Conservation (phyloP, 1,140 invertebrate genomes). For the Lepidostoma basale region DNA sequence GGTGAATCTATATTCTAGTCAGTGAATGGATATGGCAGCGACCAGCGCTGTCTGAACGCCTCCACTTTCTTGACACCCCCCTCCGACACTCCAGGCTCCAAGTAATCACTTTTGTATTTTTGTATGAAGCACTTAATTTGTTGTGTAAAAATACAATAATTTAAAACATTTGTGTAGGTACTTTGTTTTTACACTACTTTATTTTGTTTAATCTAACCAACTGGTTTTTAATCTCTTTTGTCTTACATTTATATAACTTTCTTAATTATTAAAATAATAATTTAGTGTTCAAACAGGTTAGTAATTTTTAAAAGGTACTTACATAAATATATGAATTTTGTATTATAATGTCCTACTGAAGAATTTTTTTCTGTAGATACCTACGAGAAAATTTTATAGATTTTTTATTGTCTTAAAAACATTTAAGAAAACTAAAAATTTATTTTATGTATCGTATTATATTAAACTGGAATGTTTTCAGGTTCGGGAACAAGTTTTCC, state of each 20-base stretch:
- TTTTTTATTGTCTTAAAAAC: too few relatives aligned
- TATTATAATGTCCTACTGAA: not conserved
- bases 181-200: not conserved
- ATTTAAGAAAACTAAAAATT: too few relatives aligned
- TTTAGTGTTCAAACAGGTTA: not conserved
- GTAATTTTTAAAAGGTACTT: not conserved
- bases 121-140: not conserved
- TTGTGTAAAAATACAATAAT: not conserved
- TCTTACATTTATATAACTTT: not conserved
- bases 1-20: not conserved
- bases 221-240: not conserved
- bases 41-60: not conserved
- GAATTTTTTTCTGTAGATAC: too few relatives aligned
- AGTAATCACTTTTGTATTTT: not conserved
- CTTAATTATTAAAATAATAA: not conserved
- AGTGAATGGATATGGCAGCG: not conserved
- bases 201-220: too few relatives aligned
- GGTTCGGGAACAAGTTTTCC: too few relatives aligned
- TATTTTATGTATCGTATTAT: too few relatives aligned
- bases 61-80: constrained; percentile 7
- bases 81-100: not conserved
- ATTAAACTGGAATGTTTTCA: too few relatives aligned
- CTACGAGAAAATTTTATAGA: too few relatives aligned
- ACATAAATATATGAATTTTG: not conserved
- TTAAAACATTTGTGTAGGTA: not conserved